Base-by-base conservation (phyloP, 1,140 invertebrate species). In the Varroa destructor region DNA sequence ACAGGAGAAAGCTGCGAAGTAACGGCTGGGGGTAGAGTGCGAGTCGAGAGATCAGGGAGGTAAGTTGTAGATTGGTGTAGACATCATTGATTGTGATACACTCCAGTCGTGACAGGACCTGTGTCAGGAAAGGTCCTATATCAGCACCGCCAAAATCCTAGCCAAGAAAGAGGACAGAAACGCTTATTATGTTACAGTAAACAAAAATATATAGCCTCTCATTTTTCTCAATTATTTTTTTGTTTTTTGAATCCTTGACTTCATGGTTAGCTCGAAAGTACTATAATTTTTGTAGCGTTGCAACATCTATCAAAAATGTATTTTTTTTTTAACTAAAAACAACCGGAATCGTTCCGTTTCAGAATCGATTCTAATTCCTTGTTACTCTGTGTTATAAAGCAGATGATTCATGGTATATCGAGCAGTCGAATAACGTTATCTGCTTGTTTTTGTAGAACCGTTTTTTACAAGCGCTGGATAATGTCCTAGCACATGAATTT, bases 21-120 rank as follows among this genome's bases (percentile, higher is more conserved):
- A 97, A 79, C 1, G 91, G 89, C 74, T 95, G 88, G 0, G 92
- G 88, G 80, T 92, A 93, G 56, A 87, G 85, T 2, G 90, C 88
- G 55, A 98, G 81, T 72, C 89, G 85, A 55, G 89, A 87, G 25
- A 98, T 84, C 6, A 96, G 81, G 0, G 89, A 89, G 4, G 91
- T 95, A 56, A 96, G 81, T 77, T 92, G 87, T 70, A 96, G 84
- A 82, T 95, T 96, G 1, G 89, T 85, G 74, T 88, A 87, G 72
- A 97, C 81, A 61, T 89, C 88, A 78, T 93, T 92, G 73, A 87
- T 86, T 55, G 90, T 85, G 83, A 96, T 87, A 72, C 85, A 85
- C 77, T 91, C 90, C 25, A 95, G 80, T 80, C 90, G 91, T 72
- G 85, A 84, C 74, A 97, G 84, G 56, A 96, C 78, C 67, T 87